Evolutionary conservation across 1,140 invertebrate genomes (phyloP).

Genomic region (Augochlora pura): DNA sequence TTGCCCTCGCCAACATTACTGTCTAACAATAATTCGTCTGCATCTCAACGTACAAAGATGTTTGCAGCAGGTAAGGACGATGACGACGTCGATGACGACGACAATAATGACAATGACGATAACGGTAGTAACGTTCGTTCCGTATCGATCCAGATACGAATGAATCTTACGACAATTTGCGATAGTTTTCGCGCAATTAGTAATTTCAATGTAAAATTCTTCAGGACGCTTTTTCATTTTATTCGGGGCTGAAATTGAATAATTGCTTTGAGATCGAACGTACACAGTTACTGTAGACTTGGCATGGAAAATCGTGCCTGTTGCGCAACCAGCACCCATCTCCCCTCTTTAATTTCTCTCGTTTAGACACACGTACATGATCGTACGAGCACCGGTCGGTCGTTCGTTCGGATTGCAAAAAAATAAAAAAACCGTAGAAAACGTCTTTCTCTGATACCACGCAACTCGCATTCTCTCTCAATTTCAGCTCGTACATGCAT

Average conservation of each 20-base stretch:
- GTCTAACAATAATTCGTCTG: background rate
- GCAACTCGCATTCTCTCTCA: no score
- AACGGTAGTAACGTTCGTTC: no score
- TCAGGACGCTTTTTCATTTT: background rate
- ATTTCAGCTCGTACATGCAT: no score
- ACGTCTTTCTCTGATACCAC: background rate
- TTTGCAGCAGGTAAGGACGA: constrained; percentile 61
- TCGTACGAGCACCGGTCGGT: no score
- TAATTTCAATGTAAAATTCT: background rate
- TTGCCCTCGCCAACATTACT: background rate
- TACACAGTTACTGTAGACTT: background rate
- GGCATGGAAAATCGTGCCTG: constrained; percentile 16
- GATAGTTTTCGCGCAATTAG: no score
- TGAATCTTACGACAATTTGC: no score
- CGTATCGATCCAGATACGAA: no score
- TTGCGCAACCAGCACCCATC: constrained; percentile 11
- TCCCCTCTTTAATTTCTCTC: no score
- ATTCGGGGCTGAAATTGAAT: no score
- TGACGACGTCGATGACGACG: background rate
- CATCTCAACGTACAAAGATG: constrained; percentile 20
- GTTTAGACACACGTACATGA: no score
- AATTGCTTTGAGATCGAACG: background rate
- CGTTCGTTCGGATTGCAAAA: background rate
- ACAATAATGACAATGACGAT: no score
- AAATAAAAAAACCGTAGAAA: background rate